Evolutionary conservation across 2,113 vertebrate species (phyloP), one percentile per base, ranked within the genome.

Genomic region (Daphoenositta chrysoptera): DNA sequence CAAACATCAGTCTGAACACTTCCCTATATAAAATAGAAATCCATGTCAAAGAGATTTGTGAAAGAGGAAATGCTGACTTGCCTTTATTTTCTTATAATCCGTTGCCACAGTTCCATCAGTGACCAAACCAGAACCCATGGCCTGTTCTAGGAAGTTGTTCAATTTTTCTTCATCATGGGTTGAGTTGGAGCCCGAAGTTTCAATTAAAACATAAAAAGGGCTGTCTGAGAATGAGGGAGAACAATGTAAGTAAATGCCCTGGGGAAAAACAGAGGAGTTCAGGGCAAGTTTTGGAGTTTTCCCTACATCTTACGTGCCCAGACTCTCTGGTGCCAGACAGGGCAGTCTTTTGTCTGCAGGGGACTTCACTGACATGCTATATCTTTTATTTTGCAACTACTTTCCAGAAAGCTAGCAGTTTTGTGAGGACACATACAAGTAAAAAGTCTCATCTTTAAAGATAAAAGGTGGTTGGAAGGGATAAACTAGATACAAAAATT

Each of bases 171-270:
- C 97, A 21, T 99, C 99, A 0, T 99, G 99, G 15, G 57, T 84
- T 0, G 96, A 78, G 48, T 97, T 97, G 17, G 99, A 99, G 42
- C 99, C 99, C 0, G 99, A 98, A 2, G 99, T 99, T 98, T 99
- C 99, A 33, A 99, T 98, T 68, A 99, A 93, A 45, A 99, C 97
- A 83, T 99, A 99, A 95, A 99, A 99, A 0, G 98, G 98, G 61
- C 98, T 98, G 47, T 98, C 99, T 99, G 97, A 78, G 96, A 93
- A 83, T 22, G 9, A 91, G 33, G 33, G 39, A 80, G 47, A 66
- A 65, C 13, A 51, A 40, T 94, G 24, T 72, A 28, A 86, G 40
- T 15, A 78, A 44, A 50, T 24, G 48, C 5, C 37, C 35, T 44
- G 28, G 37, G 53, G 21, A 17, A 73, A 90, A 54, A 44, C 58